Base-by-base conservation (phyloP, 1,140 invertebrate species). In the Drosophila ambigua region DNA sequence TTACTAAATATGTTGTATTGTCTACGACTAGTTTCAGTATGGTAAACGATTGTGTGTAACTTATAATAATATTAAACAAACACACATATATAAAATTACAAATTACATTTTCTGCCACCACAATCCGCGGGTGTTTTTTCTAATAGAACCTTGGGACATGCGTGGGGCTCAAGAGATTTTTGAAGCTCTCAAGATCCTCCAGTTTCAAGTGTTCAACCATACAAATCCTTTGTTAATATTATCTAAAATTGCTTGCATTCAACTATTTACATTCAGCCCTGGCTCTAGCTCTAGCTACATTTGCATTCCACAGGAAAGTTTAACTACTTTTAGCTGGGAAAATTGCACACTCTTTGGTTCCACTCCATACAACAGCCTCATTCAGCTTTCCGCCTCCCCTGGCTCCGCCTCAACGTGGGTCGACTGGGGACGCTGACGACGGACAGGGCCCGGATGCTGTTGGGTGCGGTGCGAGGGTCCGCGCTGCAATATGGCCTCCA, bases 401-500 rank as follows among this genome's bases (percentile, higher is more conserved):
- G 69, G 58, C 43, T 60, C 53, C 58, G 74, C 66, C 54, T 72
- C 53, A 23, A 74, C 64, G 53, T 80, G 68, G 64, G 58, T 59
- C 51, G 84, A 90, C 67, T 88, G 80, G 57, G 82, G 79, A 61
- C 74, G 81, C 35, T 77, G 78, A 48, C 75, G 78, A 59, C 69
- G 41, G 48, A 58, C 68, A 45, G 75, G 54, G 63, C 57, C 81
- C 61, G 84, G 78, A 62, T 77, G 72, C 51, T 83, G 81, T 52
- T 91, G 83, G n/a, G 74, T 72, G 20, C 80, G 83, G 81, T 91
- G 83, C 31, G 90, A 91, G 58, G 90, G 90, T 15, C 90, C 90
- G 7, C 90, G 87, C 60, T 85, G 82, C 62, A 91, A 71, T 74
- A 90, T 90, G 52, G 87, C 90, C 72, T 90, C 90, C 68, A 91